Percentiles rank a stretch among this genome's conserved stretches.
phyloP scores from a whole-genome alignment of 2,888 invertebrate species.

The Megamerina dolium region DNA sequence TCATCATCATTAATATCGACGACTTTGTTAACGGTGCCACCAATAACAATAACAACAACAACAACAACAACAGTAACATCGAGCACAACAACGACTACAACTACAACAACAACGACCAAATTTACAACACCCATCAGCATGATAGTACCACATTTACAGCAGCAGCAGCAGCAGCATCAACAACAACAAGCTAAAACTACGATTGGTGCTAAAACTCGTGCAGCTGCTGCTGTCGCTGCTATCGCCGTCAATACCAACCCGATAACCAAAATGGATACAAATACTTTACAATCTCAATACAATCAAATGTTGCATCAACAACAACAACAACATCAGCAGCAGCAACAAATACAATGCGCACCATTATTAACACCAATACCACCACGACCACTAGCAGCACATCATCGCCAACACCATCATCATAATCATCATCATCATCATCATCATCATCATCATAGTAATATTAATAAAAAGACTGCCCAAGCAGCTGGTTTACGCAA shows the following conservation, averaged over 20 bases:
- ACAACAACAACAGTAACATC: constrained; percentile 5
- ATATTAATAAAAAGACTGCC: constrained; percentile 6
- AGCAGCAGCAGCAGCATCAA: constrained; percentile 10
- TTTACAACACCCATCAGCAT: too few relatives aligned
- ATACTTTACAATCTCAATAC: too few relatives aligned
- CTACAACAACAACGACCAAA: constrained; percentile 13
- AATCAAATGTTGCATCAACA: too few relatives aligned
- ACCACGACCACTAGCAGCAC: neutral
- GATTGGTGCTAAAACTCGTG: too few relatives aligned
- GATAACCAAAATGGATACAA: too few relatives aligned
- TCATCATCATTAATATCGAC: neutral
- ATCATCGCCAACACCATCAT: neutral
- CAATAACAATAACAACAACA: constrained; percentile 18
- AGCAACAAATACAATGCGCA: neutral
- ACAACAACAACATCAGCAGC: constrained; percentile 6
- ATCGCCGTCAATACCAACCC: too few relatives aligned
- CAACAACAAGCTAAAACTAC: too few relatives aligned
- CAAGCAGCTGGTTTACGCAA: constrained; percentile 2
- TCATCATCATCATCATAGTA: constrained; percentile 5
- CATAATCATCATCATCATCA: constrained; percentile 14
- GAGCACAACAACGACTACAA: constrained; percentile 4
- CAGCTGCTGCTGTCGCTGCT: too few relatives aligned
- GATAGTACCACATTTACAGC: too few relatives aligned
- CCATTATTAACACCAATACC: neutral
- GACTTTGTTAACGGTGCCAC: neutral